Conservation (phyloP, 2,113 vertebrate species). For the Anser brachyrhynchus region DNA sequence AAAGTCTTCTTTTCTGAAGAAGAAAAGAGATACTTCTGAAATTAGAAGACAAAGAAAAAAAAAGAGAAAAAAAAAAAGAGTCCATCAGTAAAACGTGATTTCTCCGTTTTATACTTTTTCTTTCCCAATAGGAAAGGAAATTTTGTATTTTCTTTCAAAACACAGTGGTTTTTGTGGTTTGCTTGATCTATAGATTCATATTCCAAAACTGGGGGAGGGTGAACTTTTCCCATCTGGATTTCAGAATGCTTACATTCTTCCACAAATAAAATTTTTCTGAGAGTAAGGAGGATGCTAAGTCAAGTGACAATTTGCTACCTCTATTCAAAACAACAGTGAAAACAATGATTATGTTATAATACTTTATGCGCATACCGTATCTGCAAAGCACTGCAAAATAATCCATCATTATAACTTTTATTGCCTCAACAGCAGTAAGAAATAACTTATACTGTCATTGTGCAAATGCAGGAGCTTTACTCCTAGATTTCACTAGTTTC, state of each 20-base stretch:
- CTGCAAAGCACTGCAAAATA: neutral
- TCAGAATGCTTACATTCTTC: neutral
- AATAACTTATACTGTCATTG: neutral
- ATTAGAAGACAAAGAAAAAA: neutral
- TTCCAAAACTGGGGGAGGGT: neutral
- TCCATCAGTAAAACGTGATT: neutral
- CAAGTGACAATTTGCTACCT: neutral
- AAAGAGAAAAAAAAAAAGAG: neutral
- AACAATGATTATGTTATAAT: neutral
- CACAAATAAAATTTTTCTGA: neutral
- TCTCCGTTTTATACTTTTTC: neutral
- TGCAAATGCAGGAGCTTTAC: neutral
- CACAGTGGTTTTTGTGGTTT: neutral
- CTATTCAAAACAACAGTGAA: neutral
- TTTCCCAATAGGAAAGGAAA: neutral
- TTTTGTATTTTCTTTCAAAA: neutral
- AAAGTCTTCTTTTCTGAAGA: neutral
- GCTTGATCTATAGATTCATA: neutral
- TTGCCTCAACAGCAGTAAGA: neutral
- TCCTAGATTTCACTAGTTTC: neutral
- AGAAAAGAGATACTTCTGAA: neutral
- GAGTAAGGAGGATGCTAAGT: neutral
- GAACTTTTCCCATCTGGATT: neutral
- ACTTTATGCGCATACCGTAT: neutral
- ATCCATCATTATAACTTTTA: neutral